Evolutionary conservation across 2,113 vertebrate species (phyloP).

Genomic region (Platichthys flesus): DNA sequence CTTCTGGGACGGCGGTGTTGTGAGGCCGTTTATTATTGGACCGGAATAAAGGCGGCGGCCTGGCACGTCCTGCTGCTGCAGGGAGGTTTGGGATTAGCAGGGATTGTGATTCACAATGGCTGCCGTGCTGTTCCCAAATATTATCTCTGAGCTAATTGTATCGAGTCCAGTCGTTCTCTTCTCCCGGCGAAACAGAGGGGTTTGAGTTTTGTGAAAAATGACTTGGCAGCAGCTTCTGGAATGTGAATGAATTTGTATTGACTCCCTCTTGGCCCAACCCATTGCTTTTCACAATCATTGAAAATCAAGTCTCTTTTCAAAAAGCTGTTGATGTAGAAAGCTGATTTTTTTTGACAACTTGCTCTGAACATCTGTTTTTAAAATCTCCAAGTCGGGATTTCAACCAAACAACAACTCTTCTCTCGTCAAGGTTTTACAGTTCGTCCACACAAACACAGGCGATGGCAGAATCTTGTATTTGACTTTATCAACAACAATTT

Average conservation of each 20-base stretch:
- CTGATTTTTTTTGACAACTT: neutral
- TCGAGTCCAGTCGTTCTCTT: neutral
- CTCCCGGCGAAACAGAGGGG: constrained; percentile 2
- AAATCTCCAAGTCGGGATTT: neutral
- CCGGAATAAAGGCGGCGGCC: constrained; percentile 27
- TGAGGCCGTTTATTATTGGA: constrained; percentile 44
- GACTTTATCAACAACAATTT: no score
- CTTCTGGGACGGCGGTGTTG: constrained; percentile 14
- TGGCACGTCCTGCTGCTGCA: neutral
- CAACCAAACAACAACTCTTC: neutral
- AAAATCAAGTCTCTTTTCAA: neutral
- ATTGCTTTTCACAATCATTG: neutral
- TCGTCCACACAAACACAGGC: no score
- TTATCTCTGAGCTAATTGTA: constrained; percentile 47
- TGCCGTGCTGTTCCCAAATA: constrained; percentile 15
- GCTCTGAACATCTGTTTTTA: neutral
- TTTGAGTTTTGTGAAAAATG: neutral
- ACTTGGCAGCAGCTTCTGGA: neutral
- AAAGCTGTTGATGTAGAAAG: neutral
- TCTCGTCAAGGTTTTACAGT: no score
- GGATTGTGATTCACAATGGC: constrained; percentile 33
- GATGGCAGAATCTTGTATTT: no score
- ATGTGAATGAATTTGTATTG: neutral
- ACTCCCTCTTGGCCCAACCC: neutral
- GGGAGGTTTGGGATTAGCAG: constrained; percentile 30